Base-by-base conservation (phyloP, 1,140 invertebrate species). In the Drosophila ironensis region DNA sequence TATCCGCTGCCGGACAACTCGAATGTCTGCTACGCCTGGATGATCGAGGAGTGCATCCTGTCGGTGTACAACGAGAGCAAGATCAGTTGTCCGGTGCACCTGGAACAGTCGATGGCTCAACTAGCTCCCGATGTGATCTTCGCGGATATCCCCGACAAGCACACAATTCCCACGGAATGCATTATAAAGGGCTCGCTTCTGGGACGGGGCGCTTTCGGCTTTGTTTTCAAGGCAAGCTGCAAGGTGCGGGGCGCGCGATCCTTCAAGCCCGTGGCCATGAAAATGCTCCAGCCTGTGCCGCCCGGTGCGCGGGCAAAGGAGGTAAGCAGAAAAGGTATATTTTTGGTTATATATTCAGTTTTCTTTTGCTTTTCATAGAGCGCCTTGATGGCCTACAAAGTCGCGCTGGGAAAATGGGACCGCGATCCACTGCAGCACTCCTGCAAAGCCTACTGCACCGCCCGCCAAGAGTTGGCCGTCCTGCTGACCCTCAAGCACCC, bases 131-230 rank as follows among this genome's bases (percentile, higher is more conserved):
- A 96, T 91, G 92, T 93, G 17, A 93, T 94, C 82, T 98, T 99
- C 74, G 91, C 96, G 54, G 98, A 99, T 91, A 91, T 99, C 11
- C 95, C 95, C 2, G 93, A 95, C 22, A 91, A 94, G 35, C 92
- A 95, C 51, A 91, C 97, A 0, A 95, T 98, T 35, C 93, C 94
- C 63, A 93, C 95, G 28, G 95, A 97, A 33, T 93, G 94, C 54
- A 93, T 99, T 3, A 93, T 94, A 25, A 91, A 95, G 44, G 96
- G 95, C 0, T 93, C 93, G 56, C 91, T 97, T 87, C 90, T 98
- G n/a, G 98, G 98, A 0, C 93, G 97, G 25, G 98, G 98, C 0
- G 98, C 98, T 0, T 99, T 99, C 92, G 98, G 98, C 1, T 98
- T 98, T 89, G 98, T 99, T 1, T 98, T 98, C 88, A 94, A 95